Conservation (phyloP, 2,888 invertebrate species). For the Dasysyrphus albostriatus region DNA sequence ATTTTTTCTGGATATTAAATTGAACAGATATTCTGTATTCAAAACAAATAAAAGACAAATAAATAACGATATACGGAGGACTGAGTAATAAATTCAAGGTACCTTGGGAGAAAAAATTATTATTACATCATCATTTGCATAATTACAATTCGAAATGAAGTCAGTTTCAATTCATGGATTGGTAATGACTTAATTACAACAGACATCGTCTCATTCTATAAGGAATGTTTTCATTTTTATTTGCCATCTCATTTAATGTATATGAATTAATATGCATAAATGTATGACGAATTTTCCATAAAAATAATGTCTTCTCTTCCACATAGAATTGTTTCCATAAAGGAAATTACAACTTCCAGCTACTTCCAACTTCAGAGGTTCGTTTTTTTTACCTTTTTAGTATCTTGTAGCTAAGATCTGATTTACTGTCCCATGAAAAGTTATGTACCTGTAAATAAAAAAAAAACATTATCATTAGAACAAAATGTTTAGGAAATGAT, state of each 20-base stretch:
- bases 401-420: conserved; percentile 36
- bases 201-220: neutral
- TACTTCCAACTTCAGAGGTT: conserved; percentile 22
- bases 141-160: conserved; percentile 28
- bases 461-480: conserved; percentile 41
- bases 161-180: conserved; percentile 11
- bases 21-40: neutral
- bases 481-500: conserved; percentile 40
- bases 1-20: neutral
- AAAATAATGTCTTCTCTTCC: conserved; percentile 16
- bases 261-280: neutral
- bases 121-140: conserved; percentile 48
- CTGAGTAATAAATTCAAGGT: conserved; percentile 8
- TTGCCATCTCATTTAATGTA: conserved; percentile 19
- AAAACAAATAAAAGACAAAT: conserved; percentile 5
- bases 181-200: conserved; percentile 41
- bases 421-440: conserved; percentile 20
- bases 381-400: conserved; percentile 21
- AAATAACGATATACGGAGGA: neutral
- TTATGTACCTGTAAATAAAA: conserved; percentile 51
- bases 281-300: conserved; percentile 14
- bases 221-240: conserved; percentile 13
- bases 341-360: conserved; percentile 37
- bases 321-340: neutral
- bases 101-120: neutral